Base-by-base conservation (phyloP, 1,140 invertebrate species). In the Caenorhabditis tropicalis region DNA sequence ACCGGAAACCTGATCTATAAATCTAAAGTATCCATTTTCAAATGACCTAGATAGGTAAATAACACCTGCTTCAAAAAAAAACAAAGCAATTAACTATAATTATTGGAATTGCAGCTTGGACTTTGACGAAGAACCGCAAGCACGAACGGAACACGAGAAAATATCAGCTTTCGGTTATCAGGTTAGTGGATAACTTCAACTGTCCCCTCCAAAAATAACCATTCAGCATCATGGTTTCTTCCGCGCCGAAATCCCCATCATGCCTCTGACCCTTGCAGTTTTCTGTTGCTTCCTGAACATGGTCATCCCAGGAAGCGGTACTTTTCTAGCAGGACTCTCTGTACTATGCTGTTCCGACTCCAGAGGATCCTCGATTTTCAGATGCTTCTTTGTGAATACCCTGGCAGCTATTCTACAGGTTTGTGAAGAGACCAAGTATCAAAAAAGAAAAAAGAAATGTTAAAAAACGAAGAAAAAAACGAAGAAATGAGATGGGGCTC, bases 191-290 rank as follows among this genome's bases (percentile, higher is more conserved):
- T n/a, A n/a, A n/a, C n/a, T n/a, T n/a, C n/a, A n/a, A n/a, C n/a
- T n/a, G n/a, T n/a, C n/a, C n/a, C n/a, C n/a, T n/a, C n/a, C n/a
- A n/a, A n/a, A n/a, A n/a, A n/a, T n/a, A n/a, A n/a, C n/a, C n/a
- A n/a, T 86, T 58, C 82, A 86, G 85, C 74, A 85, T 21, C 86
- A 86, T 21, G 86, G 86, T 16, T 51, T 53, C n/a, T 86, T 86
- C 49, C 70, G 86, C 39, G 51, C 81, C 43, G 86, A 85, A 39
- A 82, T 86, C n/a, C 86, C 86, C n/a, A 86, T 79, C 36, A 86
- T 86, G 86, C 83, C 86, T 33, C 84, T 86, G 56, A 53, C 74
- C n/a, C 56, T 82, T 7, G 86, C 86, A n/a, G 84, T 51, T 19
- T 79, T 86, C 16, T 86, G 86, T 51, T 79, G 58, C 36, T 81